These are phyloP conservation scores for Pyrgilauda ruficollis DNA, from an alignment of 2,113 vertebrate species.

Conservation along the genomic window DNA sequence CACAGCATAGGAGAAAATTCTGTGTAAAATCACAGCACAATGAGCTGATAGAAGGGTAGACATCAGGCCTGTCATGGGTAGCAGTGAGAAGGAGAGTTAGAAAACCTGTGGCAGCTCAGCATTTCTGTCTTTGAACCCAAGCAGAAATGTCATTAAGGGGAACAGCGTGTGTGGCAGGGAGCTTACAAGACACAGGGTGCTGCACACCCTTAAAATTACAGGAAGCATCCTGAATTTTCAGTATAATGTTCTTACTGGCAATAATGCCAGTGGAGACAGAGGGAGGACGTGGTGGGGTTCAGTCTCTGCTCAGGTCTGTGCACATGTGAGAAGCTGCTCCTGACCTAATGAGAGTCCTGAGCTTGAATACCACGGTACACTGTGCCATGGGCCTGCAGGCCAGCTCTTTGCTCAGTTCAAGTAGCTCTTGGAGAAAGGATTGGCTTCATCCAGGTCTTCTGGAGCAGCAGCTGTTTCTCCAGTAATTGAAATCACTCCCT, in stretches of 20 bases:
- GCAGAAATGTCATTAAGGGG: background rate
- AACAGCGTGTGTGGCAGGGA: background rate
- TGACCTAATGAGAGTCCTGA: background rate
- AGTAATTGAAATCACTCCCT: background rate
- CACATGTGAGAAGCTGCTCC: background rate
- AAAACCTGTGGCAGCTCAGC: background rate
- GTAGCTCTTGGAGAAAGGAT: background rate
- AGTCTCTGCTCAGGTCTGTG: background rate
- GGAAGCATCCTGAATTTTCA: background rate
- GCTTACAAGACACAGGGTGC: background rate
- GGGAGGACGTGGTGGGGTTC: background rate
- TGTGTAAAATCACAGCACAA: background rate
- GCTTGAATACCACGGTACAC: background rate
- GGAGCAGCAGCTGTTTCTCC: background rate
- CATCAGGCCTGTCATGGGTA: background rate
- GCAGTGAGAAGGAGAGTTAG: background rate
- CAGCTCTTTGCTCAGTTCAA: background rate
- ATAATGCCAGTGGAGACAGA: background rate
- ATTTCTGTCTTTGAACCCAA: background rate
- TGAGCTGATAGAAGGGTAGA: background rate
- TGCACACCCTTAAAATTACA: background rate
- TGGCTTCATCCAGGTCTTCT: background rate
- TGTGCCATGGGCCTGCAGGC: rapidly evolving
- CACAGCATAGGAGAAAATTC: background rate
- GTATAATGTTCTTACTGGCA: background rate